These are phyloP conservation scores for Andricus quercusramuli DNA, from an alignment of 2,888 invertebrate genomes.

Conservation along the genomic window DNA sequence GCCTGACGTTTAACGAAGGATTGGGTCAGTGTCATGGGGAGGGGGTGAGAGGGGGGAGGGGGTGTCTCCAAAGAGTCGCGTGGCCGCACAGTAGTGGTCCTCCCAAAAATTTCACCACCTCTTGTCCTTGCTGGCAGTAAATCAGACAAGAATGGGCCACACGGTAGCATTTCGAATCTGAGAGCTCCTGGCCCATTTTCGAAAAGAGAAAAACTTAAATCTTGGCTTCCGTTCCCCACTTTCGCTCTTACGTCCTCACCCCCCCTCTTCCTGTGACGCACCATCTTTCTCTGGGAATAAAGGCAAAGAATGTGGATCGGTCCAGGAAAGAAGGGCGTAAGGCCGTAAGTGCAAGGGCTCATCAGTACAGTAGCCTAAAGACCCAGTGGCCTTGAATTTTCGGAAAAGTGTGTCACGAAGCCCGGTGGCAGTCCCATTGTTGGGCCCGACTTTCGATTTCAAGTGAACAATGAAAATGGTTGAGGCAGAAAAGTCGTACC, in stretches of 20 bases:
- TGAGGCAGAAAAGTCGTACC: constrained; percentile 43
- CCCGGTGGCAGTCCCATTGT: constrained; percentile 39
- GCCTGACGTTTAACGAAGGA: constrained; percentile 6
- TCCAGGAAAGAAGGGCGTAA: constrained; percentile 5
- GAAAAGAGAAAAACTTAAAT: constrained; percentile 39
- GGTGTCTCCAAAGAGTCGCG: constrained; percentile 62
- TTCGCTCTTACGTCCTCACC: background rate
- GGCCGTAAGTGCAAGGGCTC: constrained; percentile 24
- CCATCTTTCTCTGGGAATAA: background rate
- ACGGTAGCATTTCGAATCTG: constrained; percentile 49
- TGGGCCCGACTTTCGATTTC: constrained; percentile 56
- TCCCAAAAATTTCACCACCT: constrained; percentile 40
- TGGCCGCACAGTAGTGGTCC: constrained; percentile 56
- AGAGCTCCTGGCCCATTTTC: constrained; percentile 44
- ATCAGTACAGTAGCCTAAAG: constrained; percentile 53
- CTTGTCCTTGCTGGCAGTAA: constrained; percentile 47
- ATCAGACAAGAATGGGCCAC: constrained; percentile 44
- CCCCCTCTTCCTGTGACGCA: too few relatives aligned
- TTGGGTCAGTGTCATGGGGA: background rate
- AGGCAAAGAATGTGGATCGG: constrained; percentile 1
- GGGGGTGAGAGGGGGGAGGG: constrained; percentile 41
- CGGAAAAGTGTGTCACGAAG: constrained; percentile 61
- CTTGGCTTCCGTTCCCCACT: background rate
- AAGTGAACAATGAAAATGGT: constrained; percentile 45
- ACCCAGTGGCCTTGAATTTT: constrained; percentile 63